Evolutionary conservation across 1,140 invertebrate genomes (phyloP).

Genomic region (Coptotermes formosanus): DNA sequence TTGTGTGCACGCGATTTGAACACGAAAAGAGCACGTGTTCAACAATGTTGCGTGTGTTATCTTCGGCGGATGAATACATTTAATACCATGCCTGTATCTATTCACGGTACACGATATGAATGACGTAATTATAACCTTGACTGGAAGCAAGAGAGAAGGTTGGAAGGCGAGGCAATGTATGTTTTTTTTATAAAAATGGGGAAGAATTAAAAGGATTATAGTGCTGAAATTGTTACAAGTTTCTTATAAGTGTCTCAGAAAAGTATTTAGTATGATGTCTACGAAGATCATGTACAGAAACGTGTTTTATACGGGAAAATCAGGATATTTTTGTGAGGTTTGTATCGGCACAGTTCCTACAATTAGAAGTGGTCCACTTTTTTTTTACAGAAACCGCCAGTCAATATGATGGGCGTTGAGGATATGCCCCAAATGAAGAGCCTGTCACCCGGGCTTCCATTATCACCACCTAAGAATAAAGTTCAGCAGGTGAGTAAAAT

Average conservation of each 20-base stretch:
- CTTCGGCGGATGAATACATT: constrained; percentile 27
- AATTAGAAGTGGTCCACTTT: neutral
- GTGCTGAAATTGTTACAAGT: neutral
- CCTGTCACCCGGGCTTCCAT: constrained; percentile 18
- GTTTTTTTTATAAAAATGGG: neutral
- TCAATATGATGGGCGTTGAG: constrained; percentile 26
- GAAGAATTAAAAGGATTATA: neutral
- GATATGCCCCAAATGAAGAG: constrained; percentile 29
- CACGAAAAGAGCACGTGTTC: neutral
- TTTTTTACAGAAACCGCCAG: neutral
- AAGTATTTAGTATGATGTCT: neutral
- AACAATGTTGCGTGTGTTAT: constrained; percentile 9
- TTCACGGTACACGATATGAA: neutral
- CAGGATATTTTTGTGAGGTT: neutral
- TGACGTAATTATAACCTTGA: constrained; percentile 32
- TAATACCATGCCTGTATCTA: neutral
- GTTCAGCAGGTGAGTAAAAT: neutral
- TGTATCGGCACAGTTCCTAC: neutral
- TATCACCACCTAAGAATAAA: constrained; percentile 20
- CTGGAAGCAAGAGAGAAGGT: constrained; percentile 23
- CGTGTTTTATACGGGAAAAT: neutral
- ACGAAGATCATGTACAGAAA: neutral
- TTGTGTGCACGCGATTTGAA: neutral
- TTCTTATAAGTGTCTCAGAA: neutral
- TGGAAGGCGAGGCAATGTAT: constrained; percentile 18